phyloP scores from a whole-genome alignment of 2,888 invertebrate genomes.

The Noctuana brunneofusca region DNA sequence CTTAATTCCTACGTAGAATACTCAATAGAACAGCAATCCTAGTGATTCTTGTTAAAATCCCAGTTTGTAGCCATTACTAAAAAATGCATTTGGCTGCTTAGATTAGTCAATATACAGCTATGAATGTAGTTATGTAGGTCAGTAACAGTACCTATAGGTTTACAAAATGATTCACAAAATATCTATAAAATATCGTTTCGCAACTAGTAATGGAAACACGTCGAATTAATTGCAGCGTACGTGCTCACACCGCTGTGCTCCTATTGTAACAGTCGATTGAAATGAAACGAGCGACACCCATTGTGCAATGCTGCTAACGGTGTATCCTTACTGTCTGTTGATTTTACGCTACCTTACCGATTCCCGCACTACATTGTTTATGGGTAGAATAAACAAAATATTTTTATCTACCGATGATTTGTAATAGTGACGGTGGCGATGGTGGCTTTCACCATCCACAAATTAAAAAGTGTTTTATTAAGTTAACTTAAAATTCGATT shows the following conservation, averaged over 20 bases:
- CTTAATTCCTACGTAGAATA: too few species aligned
- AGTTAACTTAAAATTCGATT: too few species aligned
- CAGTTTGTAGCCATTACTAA: too few species aligned
- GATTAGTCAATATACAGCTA: too few species aligned
- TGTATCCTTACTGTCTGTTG: conserved; percentile 34
- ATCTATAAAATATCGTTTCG: neutral
- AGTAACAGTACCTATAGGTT: too few species aligned
- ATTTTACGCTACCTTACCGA: neutral
- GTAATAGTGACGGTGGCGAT: neutral
- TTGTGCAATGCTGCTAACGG: conserved; percentile 39
- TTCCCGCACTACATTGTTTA: neutral
- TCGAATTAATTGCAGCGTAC: conserved; percentile 30
- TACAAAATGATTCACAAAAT: too few species aligned
- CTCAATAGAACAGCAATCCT: too few species aligned
- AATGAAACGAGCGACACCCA: conserved; percentile 36
- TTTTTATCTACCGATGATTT: neutral
- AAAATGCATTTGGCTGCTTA: too few species aligned
- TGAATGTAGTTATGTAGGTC: too few species aligned
- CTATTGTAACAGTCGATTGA: conserved; percentile 41
- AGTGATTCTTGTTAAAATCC: too few species aligned
- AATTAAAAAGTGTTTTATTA: neutral
- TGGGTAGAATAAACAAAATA: neutral
- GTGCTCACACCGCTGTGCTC: conserved; percentile 26
- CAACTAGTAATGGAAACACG: conserved; percentile 33
- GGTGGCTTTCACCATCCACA: neutral